A percentile compares a stretch with the other conserved stretches of the same genome.
These are phyloP conservation scores for Leptoclinus maculatus DNA, from an alignment of 2,797 vertebrate genomes.

Conservation along the genomic window DNA sequence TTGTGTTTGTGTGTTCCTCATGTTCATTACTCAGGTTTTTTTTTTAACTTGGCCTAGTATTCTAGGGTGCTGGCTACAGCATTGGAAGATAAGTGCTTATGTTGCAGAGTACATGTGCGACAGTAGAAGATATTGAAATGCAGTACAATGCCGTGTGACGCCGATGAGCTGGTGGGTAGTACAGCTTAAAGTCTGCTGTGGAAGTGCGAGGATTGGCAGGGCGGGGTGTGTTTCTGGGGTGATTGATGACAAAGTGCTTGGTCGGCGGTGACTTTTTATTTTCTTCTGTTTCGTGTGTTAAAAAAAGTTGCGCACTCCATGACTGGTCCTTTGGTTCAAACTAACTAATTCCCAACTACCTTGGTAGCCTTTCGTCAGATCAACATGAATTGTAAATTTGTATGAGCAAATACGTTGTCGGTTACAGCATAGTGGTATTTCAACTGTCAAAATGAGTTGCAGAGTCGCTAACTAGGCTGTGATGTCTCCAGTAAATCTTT, in stretches of 20 bases:
- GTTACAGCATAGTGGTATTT: constrained; percentile 17
- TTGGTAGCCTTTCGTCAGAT: constrained; percentile 35
- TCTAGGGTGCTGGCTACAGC: constrained; percentile 29
- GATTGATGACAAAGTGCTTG: constrained; percentile 7
- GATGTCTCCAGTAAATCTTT: constrained; percentile 22
- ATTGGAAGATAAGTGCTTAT: constrained; percentile 11
- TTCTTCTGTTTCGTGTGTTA: constrained; percentile 11
- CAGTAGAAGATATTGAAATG: constrained; percentile 28
- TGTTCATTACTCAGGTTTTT: constrained; percentile 78
- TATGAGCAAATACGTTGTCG: constrained; percentile 22
- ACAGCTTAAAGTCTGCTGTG: constrained; percentile 34
- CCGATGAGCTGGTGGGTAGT: not conserved
- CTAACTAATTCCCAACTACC: constrained; percentile 5
- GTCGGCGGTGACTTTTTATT: constrained; percentile 20
- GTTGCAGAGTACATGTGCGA: constrained; percentile 36
- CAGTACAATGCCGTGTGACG: constrained; percentile 35
- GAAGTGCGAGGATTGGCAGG: not conserved
- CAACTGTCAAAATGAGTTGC: constrained; percentile 28
- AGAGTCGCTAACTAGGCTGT: not conserved
- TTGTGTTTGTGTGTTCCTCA: constrained; percentile 32
- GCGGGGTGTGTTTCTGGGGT: not conserved
- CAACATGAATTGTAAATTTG: constrained; percentile 20
- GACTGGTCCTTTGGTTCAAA: constrained; percentile 26
- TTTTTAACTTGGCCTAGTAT: constrained; percentile 51
- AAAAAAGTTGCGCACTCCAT: constrained; percentile 32